Conservation (phyloP, 2,888 invertebrate species). For the Caenorhabditis uteleia region DNA sequence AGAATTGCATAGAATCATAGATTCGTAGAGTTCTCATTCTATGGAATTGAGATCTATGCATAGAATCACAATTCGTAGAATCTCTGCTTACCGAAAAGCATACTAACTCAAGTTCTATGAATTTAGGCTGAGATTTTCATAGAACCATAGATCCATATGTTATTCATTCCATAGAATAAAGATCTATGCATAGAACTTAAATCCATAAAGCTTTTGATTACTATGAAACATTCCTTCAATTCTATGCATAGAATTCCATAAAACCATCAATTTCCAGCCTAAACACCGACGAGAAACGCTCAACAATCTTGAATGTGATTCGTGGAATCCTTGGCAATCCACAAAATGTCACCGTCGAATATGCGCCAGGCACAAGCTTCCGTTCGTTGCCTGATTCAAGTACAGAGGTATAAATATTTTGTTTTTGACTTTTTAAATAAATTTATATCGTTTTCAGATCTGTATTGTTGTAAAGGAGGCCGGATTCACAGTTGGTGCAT, state of each 20-base stretch:
- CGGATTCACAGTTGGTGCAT: conserved; percentile 20
- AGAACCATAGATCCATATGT: too few relatives aligned
- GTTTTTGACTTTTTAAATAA: not conserved
- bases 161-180: too few relatives aligned
- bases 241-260: not conserved
- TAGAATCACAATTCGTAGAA: too few relatives aligned
- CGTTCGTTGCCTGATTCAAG: conserved; percentile 9
- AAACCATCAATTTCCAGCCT: conserved; percentile 3
- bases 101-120: too few relatives aligned
- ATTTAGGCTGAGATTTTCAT: too few relatives aligned
- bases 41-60: too few relatives aligned
- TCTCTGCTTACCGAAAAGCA: too few relatives aligned
- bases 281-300: conserved; percentile 17
- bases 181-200: conserved; percentile 4
- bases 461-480: conserved; percentile 32
- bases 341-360: conserved; percentile 78
- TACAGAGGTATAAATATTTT: conserved; percentile 14
- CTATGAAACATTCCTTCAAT: not conserved
- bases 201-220: not conserved
- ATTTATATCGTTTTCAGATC: conserved; percentile 11
- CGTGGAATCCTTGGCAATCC: conserved; percentile 76
- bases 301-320: conserved; percentile 17
- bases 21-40: too few relatives aligned
- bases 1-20: too few relatives aligned
- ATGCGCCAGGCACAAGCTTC: conserved; percentile 79